phyloP scores from a whole-genome alignment of 2,113 vertebrate genomes.

The Nycticebus coucang region DNA sequence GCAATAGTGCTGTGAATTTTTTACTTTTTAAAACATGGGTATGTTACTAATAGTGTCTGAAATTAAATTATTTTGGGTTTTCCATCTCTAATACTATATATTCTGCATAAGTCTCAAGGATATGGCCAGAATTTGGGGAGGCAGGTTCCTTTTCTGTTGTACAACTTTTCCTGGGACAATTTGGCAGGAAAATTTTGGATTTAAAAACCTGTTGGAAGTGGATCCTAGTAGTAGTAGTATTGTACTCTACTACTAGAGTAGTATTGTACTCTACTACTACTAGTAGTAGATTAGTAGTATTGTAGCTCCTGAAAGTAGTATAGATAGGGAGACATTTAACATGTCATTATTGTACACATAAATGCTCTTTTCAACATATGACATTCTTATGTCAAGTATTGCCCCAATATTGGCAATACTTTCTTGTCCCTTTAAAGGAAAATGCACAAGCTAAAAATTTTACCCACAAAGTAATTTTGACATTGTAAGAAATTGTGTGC shows the following conservation, averaged over 20 bases:
- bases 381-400: neutral
- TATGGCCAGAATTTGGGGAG: neutral
- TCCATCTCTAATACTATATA: neutral
- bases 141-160: neutral
- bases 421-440: conserved; percentile 39
- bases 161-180: conserved; percentile 30
- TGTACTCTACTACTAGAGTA: too few relatives aligned
- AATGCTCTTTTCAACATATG: conserved; percentile 28
- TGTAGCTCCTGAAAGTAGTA: neutral
- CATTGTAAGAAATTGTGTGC: neutral
- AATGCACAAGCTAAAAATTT: conserved; percentile 38
- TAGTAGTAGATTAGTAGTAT: too few relatives aligned
- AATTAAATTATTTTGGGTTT: conserved; percentile 51
- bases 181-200: conserved; percentile 22
- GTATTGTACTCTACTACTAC: too few relatives aligned
- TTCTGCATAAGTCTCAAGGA: neutral
- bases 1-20: neutral
- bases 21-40: neutral
- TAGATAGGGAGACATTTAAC: neutral
- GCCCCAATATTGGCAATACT: neutral
- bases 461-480: conserved; percentile 34
- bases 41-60: conserved; percentile 27
- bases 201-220: conserved; percentile 36
- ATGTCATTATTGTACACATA: neutral
- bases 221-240: conserved; percentile 29